These are phyloP conservation scores for Daubentonia madagascariensis DNA, from an alignment of 2,113 vertebrate genomes.

Conservation along the genomic window DNA sequence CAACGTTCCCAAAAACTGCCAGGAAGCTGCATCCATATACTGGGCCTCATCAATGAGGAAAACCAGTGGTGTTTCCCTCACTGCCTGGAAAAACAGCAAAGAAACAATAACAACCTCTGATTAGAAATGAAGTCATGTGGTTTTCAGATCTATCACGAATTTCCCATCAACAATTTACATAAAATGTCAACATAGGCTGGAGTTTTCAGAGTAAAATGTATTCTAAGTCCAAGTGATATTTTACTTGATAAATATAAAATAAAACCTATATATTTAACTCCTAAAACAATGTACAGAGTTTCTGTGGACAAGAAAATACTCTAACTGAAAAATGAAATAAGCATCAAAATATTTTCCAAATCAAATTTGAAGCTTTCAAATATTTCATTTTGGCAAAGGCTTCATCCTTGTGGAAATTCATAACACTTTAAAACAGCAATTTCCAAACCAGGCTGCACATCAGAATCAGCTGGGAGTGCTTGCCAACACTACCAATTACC, in stretches of 20 bases:
- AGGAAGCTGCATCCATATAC: conserved; percentile 72
- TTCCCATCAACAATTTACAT: conserved; percentile 32
- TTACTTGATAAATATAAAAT: conserved; percentile 32
- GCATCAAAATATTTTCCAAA: conserved; percentile 6
- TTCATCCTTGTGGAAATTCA: neutral
- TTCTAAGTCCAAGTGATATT: neutral
- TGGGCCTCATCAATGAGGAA: conserved; percentile 75
- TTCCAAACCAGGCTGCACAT: neutral
- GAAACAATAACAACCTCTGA: conserved; percentile 27
- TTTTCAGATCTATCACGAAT: neutral
- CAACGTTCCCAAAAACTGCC: conserved; percentile 65
- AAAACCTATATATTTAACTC: neutral
- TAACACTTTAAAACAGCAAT: neutral
- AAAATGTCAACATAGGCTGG: neutral
- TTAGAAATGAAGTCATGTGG: conserved; percentile 4
- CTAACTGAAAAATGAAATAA: conserved; percentile 10
- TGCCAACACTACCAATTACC: neutral
- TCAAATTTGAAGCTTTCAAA: conserved; percentile 18
- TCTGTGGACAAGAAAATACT: conserved; percentile 28
- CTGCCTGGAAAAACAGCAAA: conserved; percentile 63
- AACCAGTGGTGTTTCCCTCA: conserved; percentile 48
- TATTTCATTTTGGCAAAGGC: conserved; percentile 30
- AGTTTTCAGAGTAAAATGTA: conserved; percentile 1
- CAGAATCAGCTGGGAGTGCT: neutral
- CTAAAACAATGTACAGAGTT: neutral